A percentile compares a stretch with the other conserved stretches of the same genome.
Conservation (phyloP, 37 sponge, comb jelly and placozoan species). For the Beroe forskalii region DNA sequence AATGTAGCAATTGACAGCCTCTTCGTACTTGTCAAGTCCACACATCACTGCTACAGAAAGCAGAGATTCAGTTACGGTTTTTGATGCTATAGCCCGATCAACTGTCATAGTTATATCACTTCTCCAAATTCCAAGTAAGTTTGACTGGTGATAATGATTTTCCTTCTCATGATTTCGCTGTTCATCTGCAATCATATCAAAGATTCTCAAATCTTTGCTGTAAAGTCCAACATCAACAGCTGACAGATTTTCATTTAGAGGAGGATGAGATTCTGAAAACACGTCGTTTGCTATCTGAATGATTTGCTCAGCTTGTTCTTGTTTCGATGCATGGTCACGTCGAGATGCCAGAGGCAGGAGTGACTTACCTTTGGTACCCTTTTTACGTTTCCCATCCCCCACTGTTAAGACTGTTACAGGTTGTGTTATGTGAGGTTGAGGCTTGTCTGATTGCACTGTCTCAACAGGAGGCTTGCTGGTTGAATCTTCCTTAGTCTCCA, state of each 20-base stretch:
- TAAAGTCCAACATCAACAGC: slow-evolving; percentile 2
- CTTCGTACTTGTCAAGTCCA: slow-evolving; percentile 26
- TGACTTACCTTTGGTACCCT: slow-evolving; percentile 5
- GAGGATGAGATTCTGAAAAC: background rate
- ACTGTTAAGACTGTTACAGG: slow-evolving; percentile 27
- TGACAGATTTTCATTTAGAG: background rate
- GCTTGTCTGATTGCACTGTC: background rate
- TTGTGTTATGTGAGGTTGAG: background rate
- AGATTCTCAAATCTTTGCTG: background rate
- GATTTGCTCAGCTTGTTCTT: slow-evolving; percentile 19
- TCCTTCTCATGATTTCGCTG: background rate
- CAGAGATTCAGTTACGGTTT: slow-evolving; percentile 34
- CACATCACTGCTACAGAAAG: slow-evolving; percentile 46
- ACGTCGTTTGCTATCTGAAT: slow-evolving; percentile 2
- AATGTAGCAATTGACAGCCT: slow-evolving; percentile 36
- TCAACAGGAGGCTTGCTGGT: background rate
- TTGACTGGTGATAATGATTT: slow-evolving; percentile 37
- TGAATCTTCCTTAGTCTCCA: background rate
- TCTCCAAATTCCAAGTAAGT: slow-evolving; percentile 20
- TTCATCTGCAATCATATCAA: background rate
- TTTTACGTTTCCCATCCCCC: slow-evolving; percentile 2
- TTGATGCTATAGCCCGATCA: background rate
- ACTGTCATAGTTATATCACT: background rate
- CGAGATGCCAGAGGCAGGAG: slow-evolving; percentile 42
- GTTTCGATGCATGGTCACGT: slow-evolving; percentile 11